phyloP scores from a whole-genome alignment of 2,888 invertebrate genomes.

The Thymelicus sylvestris region DNA sequence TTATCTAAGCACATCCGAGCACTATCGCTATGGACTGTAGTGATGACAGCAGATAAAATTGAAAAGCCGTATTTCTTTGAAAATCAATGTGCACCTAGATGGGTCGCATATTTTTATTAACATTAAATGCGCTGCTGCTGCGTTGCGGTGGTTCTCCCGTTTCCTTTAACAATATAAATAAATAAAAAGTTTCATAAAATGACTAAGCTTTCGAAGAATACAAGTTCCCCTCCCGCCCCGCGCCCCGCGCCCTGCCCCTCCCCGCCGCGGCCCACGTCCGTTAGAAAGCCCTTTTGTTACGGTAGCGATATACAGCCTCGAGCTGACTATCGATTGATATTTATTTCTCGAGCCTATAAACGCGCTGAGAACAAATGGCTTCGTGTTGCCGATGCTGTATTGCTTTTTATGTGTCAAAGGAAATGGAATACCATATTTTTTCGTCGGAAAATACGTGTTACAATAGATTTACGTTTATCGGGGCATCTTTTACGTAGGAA shows the following conservation, averaged over 20 bases:
- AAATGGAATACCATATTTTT: constrained; percentile 33
- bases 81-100: no score
- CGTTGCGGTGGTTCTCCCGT: background rate
- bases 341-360: constrained; percentile 31
- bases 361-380: constrained; percentile 30
- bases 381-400: constrained; percentile 25
- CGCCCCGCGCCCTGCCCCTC: no score
- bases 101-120: no score
- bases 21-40: no score
- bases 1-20: no score
- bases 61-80: no score
- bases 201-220: background rate
- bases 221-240: background rate
- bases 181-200: background rate
- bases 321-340: constrained; percentile 29
- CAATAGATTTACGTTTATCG: constrained; percentile 21
- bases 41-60: no score
- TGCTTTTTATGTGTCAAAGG: constrained; percentile 34
- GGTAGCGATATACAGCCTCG: constrained; percentile 20
- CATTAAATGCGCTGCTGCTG: background rate
- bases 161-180: background rate
- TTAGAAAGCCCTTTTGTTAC: constrained; percentile 10
- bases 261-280: background rate
- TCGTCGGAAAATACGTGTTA: constrained; percentile 15
- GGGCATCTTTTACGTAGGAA: background rate